phyloP scores from a whole-genome alignment of 30 jellyfish, hydroid and myxozoan species.

The Phacellophora camtschatica region DNA sequence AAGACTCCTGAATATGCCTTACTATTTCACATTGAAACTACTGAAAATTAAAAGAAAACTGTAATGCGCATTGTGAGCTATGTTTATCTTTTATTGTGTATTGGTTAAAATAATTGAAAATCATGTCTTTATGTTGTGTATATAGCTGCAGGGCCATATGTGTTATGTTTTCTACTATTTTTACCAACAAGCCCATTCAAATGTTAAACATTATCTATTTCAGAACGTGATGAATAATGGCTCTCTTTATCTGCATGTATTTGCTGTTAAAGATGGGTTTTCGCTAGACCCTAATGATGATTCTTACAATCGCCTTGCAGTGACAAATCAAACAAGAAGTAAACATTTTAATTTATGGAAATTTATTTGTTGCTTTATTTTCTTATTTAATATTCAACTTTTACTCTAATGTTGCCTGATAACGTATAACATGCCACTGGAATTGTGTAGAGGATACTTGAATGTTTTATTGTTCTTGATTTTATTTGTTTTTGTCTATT shows the following conservation, averaged over 20 bases:
- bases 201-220: background rate
- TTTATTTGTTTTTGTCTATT: too few species aligned
- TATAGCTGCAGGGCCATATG: background rate
- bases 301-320: constrained; percentile 51
- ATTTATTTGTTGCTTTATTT: background rate
- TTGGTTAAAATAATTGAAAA: background rate
- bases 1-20: too few species aligned
- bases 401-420: too few species aligned
- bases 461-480: too few species aligned
- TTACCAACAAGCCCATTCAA: background rate
- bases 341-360: background rate
- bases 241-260: constrained; percentile 71
- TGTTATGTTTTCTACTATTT: background rate
- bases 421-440: too few species aligned
- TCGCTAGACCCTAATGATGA: constrained; percentile 77
- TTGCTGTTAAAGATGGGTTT: constrained; percentile 74
- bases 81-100: too few species aligned
- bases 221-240: constrained; percentile 83
- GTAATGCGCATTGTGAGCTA: too few species aligned
- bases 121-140: background rate
- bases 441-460: too few species aligned
- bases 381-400: background rate
- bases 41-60: too few species aligned
- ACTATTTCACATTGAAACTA: too few species aligned
- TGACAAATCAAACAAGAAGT: constrained; percentile 73